A percentile compares a stretch with the other conserved stretches of the same genome.
phyloP scores from a whole-genome alignment of 2,797 vertebrate species.

The Rhinatrema bivittatum region DNA sequence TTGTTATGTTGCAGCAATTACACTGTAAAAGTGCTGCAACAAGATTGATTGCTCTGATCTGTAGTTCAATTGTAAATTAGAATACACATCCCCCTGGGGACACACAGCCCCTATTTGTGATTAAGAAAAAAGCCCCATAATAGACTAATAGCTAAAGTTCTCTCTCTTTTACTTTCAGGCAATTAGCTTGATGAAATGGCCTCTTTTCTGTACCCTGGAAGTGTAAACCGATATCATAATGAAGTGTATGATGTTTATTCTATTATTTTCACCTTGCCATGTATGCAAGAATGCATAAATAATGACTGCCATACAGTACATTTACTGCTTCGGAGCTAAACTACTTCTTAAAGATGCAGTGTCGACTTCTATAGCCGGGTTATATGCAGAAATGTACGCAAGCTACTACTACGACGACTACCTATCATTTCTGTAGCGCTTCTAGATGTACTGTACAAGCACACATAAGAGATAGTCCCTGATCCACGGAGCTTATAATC shows the following conservation, averaged over 20 bases:
- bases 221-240: constrained; percentile 91
- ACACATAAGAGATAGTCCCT: too few species aligned
- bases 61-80: constrained; percentile 99
- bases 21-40: constrained; percentile 79
- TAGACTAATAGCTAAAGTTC: constrained; percentile 92
- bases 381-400: too few species aligned
- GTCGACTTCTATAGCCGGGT: constrained; percentile 11
- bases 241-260: constrained; percentile 81
- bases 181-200: constrained; percentile 98
- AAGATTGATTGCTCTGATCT: constrained; percentile 97
- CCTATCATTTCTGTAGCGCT: too few species aligned
- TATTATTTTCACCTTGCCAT: constrained; percentile 84
- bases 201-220: constrained; percentile 76
- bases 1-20: constrained; percentile 91
- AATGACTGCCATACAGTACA: constrained; percentile 49
- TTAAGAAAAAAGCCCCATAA: constrained; percentile 95
- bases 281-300: constrained; percentile 54
- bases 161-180: constrained; percentile 89
- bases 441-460: too few species aligned
- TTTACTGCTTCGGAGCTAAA: constrained; percentile 54
- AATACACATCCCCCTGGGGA: constrained; percentile 89
- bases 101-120: constrained; percentile 94
- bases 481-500: too few species aligned
- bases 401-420: too few species aligned
- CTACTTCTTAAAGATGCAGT: constrained; percentile 55